Conservation (phyloP, 2,888 invertebrate genomes). For the Oscheius sp. region DNA sequence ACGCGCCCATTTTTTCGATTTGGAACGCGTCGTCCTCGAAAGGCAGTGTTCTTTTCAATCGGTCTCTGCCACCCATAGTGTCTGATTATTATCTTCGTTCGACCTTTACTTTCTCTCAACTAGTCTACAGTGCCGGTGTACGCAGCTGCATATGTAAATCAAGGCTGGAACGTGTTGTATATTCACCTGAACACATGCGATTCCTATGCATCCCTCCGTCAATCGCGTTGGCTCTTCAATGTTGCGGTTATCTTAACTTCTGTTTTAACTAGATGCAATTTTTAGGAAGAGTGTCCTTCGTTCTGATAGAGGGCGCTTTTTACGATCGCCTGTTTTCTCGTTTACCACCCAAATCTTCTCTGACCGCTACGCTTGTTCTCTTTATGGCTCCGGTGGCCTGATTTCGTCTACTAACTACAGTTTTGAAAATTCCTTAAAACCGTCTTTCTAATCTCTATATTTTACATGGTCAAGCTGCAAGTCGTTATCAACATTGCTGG, state of each 20-base stretch:
- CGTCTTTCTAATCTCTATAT: too few species aligned
- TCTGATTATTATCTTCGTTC: conserved; percentile 26
- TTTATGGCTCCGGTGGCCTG: conserved; percentile 21
- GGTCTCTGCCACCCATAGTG: conserved; percentile 33
- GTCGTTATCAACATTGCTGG: too few species aligned
- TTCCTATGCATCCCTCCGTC: conserved; percentile 22
- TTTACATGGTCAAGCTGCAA: too few species aligned
- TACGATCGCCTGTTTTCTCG: conserved; percentile 22
- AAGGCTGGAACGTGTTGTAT: not conserved
- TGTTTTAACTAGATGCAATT: conserved; percentile 26
- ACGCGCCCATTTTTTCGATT: too few species aligned
- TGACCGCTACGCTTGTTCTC: conserved; percentile 13
- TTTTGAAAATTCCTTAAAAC: not conserved
- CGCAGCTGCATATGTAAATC: conserved; percentile 31
- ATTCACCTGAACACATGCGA: conserved; percentile 20
- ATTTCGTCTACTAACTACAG: not conserved
- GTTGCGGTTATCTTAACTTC: not conserved
- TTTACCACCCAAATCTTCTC: conserved; percentile 19
- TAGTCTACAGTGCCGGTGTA: not conserved
- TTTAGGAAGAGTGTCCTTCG: conserved; percentile 5
- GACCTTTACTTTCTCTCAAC: conserved; percentile 10
- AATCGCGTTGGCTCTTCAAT: conserved; percentile 8
- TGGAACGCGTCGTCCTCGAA: too few species aligned
- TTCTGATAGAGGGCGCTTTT: conserved; percentile 13
- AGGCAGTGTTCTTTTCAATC: conserved; percentile 13